Evolutionary conservation across 2,113 vertebrate genomes (phyloP).

Genomic region (Microcebus lehilahytsara): DNA sequence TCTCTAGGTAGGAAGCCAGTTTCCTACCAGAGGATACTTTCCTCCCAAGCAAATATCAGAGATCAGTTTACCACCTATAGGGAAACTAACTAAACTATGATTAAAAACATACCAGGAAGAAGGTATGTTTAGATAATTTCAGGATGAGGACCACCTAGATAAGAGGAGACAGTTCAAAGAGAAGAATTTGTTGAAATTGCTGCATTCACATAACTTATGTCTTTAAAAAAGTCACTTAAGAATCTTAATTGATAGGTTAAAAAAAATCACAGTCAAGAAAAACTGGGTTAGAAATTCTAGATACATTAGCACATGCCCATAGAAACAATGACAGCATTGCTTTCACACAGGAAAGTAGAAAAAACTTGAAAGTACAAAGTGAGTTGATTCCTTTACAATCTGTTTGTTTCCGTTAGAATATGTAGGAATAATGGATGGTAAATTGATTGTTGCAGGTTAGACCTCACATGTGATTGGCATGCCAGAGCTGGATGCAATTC

Average conservation of each 20-base stretch:
- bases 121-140: background rate
- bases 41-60: background rate
- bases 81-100: background rate
- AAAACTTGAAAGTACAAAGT: background rate
- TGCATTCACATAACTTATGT: background rate
- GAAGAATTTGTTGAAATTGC: constrained; percentile 5
- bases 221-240: background rate
- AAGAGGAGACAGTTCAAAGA: background rate
- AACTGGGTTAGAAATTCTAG: background rate
- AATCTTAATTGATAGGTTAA: background rate
- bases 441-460: background rate
- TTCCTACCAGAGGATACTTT: background rate
- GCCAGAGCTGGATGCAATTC: constrained; percentile 4
- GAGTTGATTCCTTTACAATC: background rate
- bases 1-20: background rate
- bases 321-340: background rate
- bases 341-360: background rate
- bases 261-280: background rate
- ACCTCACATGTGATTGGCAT: constrained; percentile 7
- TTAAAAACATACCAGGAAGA: background rate
- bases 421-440: background rate
- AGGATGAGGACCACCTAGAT: background rate
- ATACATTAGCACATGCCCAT: background rate
- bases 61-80: background rate
- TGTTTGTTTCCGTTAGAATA: background rate